Evolutionary conservation across 2,888 invertebrate genomes (phyloP), one percentile per base, ranked within the genome.

Genomic region (Rapana venosa): DNA sequence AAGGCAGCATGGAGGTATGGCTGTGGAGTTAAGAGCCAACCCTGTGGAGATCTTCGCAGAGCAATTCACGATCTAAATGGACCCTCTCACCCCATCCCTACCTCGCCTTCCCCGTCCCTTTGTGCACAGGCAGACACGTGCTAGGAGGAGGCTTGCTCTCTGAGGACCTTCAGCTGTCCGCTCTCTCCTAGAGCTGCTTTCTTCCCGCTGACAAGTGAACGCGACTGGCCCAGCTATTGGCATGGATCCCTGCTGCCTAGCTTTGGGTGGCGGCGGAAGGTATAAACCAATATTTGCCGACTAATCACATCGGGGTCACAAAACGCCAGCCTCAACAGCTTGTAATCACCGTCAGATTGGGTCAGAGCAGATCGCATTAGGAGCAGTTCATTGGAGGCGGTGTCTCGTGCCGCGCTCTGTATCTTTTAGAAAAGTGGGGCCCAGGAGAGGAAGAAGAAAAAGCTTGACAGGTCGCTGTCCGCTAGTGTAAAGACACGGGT

Each of bases 311-410:
- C 58, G 58, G 58, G 56, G 84, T 17, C 13, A 15, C 17, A 84
- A 58, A 58, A 84, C 56, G 84, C 84, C 58, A 58, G 84, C 84
- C 84, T 58, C 13, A 84, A 30, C 56, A 22, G 58, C 84, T 20
- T 84, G 84, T 84, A 84, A 84, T 84, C 84, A 84, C 84, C 58
- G 84, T 58, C 84, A 84, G 8, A 84, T 84, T 84, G 30, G 84
- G 58, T 58, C 83, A 36, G 22, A 26, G 26, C n/a, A 84, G 58
- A 84, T 84, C 30, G 56, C n/a, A 84, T 84, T 58, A 84, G 58
- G 84, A 26, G n/a, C n/a, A 22, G 56, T 35, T 26, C 17, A 83
- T 83, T 35, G 17, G 26, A 32, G 32, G 17, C 36, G 36, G 26
- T 15, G 20, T 1, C 81, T 13, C 15, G 32, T n/a, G 11, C 5